Percentiles rank a stretch among this genome's conserved stretches.
phyloP scores from a whole-genome alignment of 2,888 invertebrate genomes.

The Cabera pusaria region DNA sequence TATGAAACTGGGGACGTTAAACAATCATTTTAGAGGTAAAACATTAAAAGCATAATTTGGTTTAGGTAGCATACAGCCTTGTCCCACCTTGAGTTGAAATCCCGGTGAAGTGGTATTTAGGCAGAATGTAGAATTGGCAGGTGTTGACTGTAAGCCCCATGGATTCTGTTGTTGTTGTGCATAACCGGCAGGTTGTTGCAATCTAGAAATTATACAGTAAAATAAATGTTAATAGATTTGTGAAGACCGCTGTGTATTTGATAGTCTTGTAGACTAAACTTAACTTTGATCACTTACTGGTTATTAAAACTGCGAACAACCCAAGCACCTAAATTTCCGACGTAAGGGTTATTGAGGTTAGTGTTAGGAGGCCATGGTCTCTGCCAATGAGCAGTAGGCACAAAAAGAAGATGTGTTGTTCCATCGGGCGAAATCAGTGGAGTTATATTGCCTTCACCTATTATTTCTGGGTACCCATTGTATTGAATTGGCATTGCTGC shows the following conservation, averaged over 20 bases:
- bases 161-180: too few relatives aligned
- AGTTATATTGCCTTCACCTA: slow-evolving; percentile 69
- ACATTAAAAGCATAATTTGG: too few relatives aligned
- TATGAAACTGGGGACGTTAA: slow-evolving; percentile 62
- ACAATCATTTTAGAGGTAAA: too few relatives aligned
- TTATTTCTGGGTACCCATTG: slow-evolving; percentile 42
- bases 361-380: slow-evolving; percentile 26
- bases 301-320: slow-evolving; percentile 56
- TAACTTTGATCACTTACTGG: slow-evolving; percentile 47
- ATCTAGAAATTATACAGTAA: too few relatives aligned
- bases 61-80: too few relatives aligned
- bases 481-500: slow-evolving; percentile 21
- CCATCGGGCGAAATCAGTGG: slow-evolving; percentile 62
- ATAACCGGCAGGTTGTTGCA: too few relatives aligned
- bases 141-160: too few relatives aligned
- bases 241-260: too few relatives aligned
- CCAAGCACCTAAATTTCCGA: slow-evolving; percentile 49
- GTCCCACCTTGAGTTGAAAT: slow-evolving; percentile 7
- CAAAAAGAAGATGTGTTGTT: slow-evolving; percentile 57
- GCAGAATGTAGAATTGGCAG: slow-evolving; percentile 15
- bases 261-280: slow-evolving; percentile 8
- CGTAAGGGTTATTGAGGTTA: slow-evolving; percentile 26
- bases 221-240: too few relatives aligned
- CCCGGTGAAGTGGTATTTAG: slow-evolving; percentile 7
- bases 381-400: slow-evolving; percentile 49